Base-by-base conservation (phyloP, 2,888 invertebrate genomes). In the Odontocerum albicorne region DNA sequence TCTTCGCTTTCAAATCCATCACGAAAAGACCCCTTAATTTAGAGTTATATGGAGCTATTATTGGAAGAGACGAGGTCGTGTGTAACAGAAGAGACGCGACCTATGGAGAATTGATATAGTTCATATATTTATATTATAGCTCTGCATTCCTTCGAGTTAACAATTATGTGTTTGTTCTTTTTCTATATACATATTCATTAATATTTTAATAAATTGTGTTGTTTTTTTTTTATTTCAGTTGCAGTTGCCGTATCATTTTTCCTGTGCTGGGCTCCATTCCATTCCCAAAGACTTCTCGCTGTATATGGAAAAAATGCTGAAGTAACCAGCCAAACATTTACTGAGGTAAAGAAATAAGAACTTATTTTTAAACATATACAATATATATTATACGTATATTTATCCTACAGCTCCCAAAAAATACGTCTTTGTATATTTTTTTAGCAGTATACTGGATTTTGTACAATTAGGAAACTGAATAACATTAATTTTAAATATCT, bases 221-320 rank as follows among this genome's bases (percentile, higher is more conserved):
- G n/a, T 4, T 35, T 31, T 42, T 21, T 54, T 62, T 60, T 49
- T 53, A 60, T 72, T 76, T 64, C 84, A 83, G 93, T 93, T 72
- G 92, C 92, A 59, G 86, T 93, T 60, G 92, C 92, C 62, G 86
- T 91, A 67, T 90, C 92, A 4, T 82, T 83, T 71, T 89, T 90
- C 72, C 81, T 91, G 56, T 93, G 92, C 71, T 91, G 90, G 90
- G 90, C 90, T 3, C 96, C 96, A 1, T 96, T 95, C 72, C 95
- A 96, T 73, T 88, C 92, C 8, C 96, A 96, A 71, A 77, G 96
- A 46, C 79, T 96, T 32, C 79, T 93, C 67, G 91, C 91, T 1
- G 86, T 90, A 54, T 90, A 91, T 65, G 86, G 75, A 40, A 75
- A 75, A 64, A 72, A 69, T 43, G 66, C 75, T 62, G 72, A 78